Evolutionary conservation across 92 coral and sea anemone genomes (phyloP).

Genomic region (Muricea muricata): DNA sequence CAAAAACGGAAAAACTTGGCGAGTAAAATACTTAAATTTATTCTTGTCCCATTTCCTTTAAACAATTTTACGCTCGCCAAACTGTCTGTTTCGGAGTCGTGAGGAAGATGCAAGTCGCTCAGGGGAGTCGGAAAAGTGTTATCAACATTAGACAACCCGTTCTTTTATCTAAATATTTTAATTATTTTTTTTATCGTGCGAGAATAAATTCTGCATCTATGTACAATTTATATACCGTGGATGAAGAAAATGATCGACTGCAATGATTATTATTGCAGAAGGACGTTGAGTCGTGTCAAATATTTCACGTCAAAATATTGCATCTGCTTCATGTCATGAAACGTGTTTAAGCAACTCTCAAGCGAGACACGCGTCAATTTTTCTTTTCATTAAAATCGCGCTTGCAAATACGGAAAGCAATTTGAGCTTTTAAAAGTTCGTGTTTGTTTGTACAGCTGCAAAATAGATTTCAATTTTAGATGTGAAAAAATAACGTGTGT

Average conservation of each 20-base stretch:
- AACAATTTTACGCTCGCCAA: no score
- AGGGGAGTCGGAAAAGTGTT: no score
- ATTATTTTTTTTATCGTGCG: no score
- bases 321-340: neutral
- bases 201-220: no score
- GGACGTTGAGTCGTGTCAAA: neutral
- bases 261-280: no score
- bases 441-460: constrained; percentile 99
- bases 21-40: neutral
- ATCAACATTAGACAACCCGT: no score
- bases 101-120: no score
- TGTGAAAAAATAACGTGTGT: constrained; percentile 40
- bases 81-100: no score
- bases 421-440: constrained; percentile 46
- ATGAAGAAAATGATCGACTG: no score
- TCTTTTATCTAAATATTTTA: no score
- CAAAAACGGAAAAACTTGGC: neutral
- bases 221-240: no score
- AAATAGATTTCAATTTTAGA: constrained; percentile 31
- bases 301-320: no score
- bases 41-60: neutral
- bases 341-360: neutral
- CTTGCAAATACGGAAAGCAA: constrained; percentile 38
- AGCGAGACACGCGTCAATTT: constrained; percentile 14
- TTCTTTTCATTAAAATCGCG: constrained; percentile 15